phyloP scores from a whole-genome alignment of 2,888 invertebrate genomes.

The Oligia strigilis region DNA sequence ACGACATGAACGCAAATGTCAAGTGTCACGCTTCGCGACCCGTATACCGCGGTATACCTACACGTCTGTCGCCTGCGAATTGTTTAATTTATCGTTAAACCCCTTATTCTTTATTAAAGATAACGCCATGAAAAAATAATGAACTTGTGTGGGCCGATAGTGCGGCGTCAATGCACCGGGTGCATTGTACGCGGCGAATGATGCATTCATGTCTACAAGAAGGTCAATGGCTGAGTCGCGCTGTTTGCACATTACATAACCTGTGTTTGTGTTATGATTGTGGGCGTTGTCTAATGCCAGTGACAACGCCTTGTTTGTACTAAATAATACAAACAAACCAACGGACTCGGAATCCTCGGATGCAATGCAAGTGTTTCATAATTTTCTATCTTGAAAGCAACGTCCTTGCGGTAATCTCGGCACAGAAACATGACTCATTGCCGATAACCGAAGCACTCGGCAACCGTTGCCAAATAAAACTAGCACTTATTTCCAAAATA shows the following conservation, averaged over 20 bases:
- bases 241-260: conserved; percentile 85
- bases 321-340: conserved; percentile 43
- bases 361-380: conserved; percentile 74
- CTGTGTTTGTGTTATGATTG: conserved; percentile 80
- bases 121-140: conserved; percentile 80
- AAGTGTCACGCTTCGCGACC: conserved; percentile 53
- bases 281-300: conserved; percentile 73
- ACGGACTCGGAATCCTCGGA: conserved; percentile 39
- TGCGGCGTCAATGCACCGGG: conserved; percentile 80
- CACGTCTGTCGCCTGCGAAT: conserved; percentile 63
- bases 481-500: conserved; percentile 79
- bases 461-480: conserved; percentile 83
- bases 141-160: conserved; percentile 86
- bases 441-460: conserved; percentile 78
- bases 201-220: conserved; percentile 86
- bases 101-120: conserved; percentile 79
- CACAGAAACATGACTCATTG: conserved; percentile 83
- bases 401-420: conserved; percentile 85
- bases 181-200: conserved; percentile 85
- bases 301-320: conserved; percentile 50
- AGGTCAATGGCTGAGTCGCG: conserved; percentile 85
- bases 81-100: conserved; percentile 65
- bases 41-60: conserved; percentile 20
- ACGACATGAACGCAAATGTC: conserved; percentile 60
- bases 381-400: conserved; percentile 81